Evolutionary conservation across 2,113 vertebrate genomes (phyloP), one percentile per base, ranked within the genome.

Genomic region (Platichthys flesus): DNA sequence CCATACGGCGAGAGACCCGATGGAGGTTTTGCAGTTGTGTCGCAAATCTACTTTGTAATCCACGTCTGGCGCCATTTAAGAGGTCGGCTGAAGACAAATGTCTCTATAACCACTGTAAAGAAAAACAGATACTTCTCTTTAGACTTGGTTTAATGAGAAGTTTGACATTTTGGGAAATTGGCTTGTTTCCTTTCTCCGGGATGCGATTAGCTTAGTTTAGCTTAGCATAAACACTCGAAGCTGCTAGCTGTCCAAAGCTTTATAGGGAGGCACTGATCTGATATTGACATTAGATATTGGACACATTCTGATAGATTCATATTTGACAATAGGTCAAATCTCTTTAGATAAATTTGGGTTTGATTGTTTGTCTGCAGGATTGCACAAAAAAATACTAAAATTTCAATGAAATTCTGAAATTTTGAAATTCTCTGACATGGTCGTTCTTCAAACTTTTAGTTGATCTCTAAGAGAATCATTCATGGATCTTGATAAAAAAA

Each of bases 41-140:
- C 54, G 66, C 76, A 77, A 71, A 85, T 71, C 67, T 73, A 23
- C 51, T 56, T 56, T 42, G 35, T 57, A 76, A 7, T 63, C 74
- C 15, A 54, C 13, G 65, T 71, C 79, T 84, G 81, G 85, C 45
- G 67, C 83, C 83, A 55, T 74, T 74, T 55, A 64, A n/a, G 45
- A 49, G 68, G 35, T 76, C 68, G 21, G 61, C 42, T 4, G 18
- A 35, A 67, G 67, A 52, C 49, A 63, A 82, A 71, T 76, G 16
- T 64, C 67, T 49, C 74, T 61, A 65, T 45, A 62, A 74, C 35
- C 21, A 45, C 26, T 61, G 54, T 69, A 18, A 18, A 52, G 49
- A 67, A 83, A 82, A 80, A 75, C 42, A 28, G 42, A 72, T 55
- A 76, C 55, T n/a, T n/a, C n/a, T n/a, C n/a, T n/a, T n/a, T 40